Base-by-base conservation (phyloP, 2,797 vertebrate genomes). In the Pterois miles region DNA sequence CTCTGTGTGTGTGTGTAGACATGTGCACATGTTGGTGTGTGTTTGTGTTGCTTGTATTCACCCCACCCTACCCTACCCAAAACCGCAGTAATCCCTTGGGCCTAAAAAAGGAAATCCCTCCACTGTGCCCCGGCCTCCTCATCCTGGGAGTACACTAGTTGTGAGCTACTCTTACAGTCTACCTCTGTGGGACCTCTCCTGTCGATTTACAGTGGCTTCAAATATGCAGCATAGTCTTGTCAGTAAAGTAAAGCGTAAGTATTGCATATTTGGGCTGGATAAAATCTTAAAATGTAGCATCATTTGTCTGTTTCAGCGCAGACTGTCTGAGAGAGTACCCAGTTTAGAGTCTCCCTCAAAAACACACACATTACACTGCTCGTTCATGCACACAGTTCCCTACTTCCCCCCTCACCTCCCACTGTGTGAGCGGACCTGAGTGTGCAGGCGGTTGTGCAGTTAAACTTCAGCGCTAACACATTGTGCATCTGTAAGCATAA, bases 81-180 rank as follows among this genome's bases (percentile, higher is more conserved):
- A 86, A 80, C 77, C 66, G 56, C 85, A 76, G 63, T 93, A 91
- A 93, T 92, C 89, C 84, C 76, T 79, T 62, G 80, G 86, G 71
- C 84, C 84, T 90, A 85, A 86, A 87, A 88, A 83, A 89, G 82
- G 82, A 89, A 91, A 90, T 88, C 86, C 80, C 80, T 81, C 33
- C 73, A 31, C 84, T 58, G 74, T 73, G 86, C 65, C 65, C 54
- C 4, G 36, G 78, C 74, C 71, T 80, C 60, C 57, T 84, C 84
- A 81, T 87, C 83, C 75, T 84, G 63, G 76, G 70, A 86, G 58
- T 25, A 46, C 16, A 46, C 57, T 65, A 33, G 62, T 25, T 66
- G 60, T 62, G 69, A 52, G 66, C 71, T 58, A 34, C 80, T 82
- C 65, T 36, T 54, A 64, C 65, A 63, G 46, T 64, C 53, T 58